Base-by-base conservation (phyloP, 1,140 invertebrate species). In the Meloidogyne chitwoodi region DNA sequence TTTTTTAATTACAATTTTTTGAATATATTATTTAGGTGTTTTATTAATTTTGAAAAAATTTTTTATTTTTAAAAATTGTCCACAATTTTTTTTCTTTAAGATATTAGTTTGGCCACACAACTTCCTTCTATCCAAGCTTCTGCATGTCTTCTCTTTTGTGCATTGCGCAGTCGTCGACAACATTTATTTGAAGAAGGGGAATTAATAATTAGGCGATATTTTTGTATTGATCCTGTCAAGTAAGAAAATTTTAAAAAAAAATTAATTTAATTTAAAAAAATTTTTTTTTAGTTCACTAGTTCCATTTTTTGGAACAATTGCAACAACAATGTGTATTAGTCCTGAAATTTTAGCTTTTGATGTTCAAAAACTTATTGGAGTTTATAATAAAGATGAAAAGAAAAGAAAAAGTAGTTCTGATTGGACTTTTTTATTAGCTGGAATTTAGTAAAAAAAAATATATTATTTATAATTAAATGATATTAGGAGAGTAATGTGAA, bases 91-190 rank as follows among this genome's bases (percentile, higher is more conserved):
- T n/a, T 8, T 56, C 26, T 64, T 73, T 56, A 8, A 73, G 71
- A 34, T 27, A 56, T 73, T 29, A 24, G 14, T 38, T 34, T 73
- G 48, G 71, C 71, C 26, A 73, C 71, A 2, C 71, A 73, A 31
- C 64, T 73, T 22, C 56, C 56, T 26, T 73, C 71, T 10, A 64
- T 73, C 5, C 71, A 73, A 73, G 71, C 71, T 61, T 29, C 71
- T 61, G 71, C 71, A 27, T 56, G 38, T 41, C 71, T 73, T 22
- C 56, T 73, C 8, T 73, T 73, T 63, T 61, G 61, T 14, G 71
- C 71, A 10, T 29, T 73, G 12, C 71, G 71, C 41, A 61, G 56
- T 22, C 41, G 56, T 24, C n/a, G 64, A 22, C 41, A 56, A 64
- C 71, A 73, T 31, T 63, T 73, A 64, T 27, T 73, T 34, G 56